Evolutionary conservation across 2,113 vertebrate species (phyloP).

Genomic region (Symphodus melops): DNA sequence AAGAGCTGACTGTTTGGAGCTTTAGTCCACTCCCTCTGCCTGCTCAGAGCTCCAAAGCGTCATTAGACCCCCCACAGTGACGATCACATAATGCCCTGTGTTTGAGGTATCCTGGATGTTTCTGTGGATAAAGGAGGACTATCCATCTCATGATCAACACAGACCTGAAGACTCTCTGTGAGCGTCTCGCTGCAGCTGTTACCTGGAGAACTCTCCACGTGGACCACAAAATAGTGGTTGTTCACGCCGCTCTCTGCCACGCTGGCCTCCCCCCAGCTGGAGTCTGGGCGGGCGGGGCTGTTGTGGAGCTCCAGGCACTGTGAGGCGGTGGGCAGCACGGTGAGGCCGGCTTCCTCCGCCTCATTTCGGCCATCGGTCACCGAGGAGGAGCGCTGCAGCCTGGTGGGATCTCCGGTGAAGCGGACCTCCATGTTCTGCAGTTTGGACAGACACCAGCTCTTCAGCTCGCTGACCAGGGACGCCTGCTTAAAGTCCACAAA

Average conservation of each 20-base stretch:
- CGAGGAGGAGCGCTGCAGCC: slow-evolving; percentile 83
- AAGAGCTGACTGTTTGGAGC: no score
- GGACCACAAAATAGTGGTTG: slow-evolving; percentile 82
- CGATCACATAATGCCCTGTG: no score
- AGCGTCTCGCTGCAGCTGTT: not conserved
- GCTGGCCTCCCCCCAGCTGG: slow-evolving; percentile 42
- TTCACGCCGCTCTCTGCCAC: slow-evolving; percentile 63
- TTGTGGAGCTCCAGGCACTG: slow-evolving; percentile 67
- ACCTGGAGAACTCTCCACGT: slow-evolving; percentile 82
- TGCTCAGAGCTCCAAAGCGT: no score
- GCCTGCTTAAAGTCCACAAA: slow-evolving; percentile 76
- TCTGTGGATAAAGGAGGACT: no score
- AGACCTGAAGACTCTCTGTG: no score
- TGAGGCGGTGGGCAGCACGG: slow-evolving; percentile 38
- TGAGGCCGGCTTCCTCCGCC: slow-evolving; percentile 57
- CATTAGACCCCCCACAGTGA: not conserved
- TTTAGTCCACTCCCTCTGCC: no score
- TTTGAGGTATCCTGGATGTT: no score
- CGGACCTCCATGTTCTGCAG: slow-evolving; percentile 92
- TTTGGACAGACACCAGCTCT: slow-evolving; percentile 95
- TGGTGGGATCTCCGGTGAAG: slow-evolving; percentile 85
- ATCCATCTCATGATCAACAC: no score
- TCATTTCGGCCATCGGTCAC: slow-evolving; percentile 81
- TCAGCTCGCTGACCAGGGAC: slow-evolving; percentile 91
- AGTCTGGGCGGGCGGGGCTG: slow-evolving; percentile 40